Evolutionary conservation across 2,888 invertebrate species (phyloP).

Genomic region (Lissonota sp.): DNA sequence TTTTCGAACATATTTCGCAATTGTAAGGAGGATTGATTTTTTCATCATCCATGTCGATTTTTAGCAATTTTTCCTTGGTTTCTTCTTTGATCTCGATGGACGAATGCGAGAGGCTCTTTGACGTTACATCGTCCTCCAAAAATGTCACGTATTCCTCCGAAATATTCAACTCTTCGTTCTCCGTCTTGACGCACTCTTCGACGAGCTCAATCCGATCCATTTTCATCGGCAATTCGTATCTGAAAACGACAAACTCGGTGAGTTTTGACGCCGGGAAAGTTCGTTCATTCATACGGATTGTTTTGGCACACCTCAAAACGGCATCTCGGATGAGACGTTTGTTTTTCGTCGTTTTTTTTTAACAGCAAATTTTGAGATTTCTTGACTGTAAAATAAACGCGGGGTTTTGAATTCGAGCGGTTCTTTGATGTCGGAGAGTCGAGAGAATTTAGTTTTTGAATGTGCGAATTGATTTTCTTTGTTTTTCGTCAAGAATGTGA

Average conservation of each 20-base stretch:
- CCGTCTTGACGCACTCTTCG: slow-evolving; percentile 43
- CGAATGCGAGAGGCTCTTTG: slow-evolving; percentile 45
- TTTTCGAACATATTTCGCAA: slow-evolving; percentile 73
- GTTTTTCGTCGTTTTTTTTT: slow-evolving; percentile 6
- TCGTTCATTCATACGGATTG: too few species aligned
- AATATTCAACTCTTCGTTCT: slow-evolving; percentile 24
- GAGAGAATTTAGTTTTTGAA: neutral
- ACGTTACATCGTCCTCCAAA: slow-evolving; percentile 50
- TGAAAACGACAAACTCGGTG: slow-evolving; percentile 70
- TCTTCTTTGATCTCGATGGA: slow-evolving; percentile 62
- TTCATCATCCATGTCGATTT: too few species aligned
- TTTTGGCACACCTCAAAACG: slow-evolving; percentile 18
- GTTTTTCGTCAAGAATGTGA: neutral
- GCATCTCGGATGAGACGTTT: slow-evolving; percentile 44
- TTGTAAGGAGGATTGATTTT: slow-evolving; percentile 61
- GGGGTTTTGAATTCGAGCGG: neutral
- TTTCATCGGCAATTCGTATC: slow-evolving; percentile 55
- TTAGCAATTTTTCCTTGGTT: too few species aligned
- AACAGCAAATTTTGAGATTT: neutral
- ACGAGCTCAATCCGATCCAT: slow-evolving; percentile 40
- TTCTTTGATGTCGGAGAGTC: neutral
- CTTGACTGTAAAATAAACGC: neutral
- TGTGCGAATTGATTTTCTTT: slow-evolving; percentile 8
- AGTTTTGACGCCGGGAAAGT: slow-evolving; percentile 43
- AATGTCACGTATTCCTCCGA: slow-evolving; percentile 25